Conservation (phyloP, 1,140 invertebrate genomes). For the Limonius californicus region DNA sequence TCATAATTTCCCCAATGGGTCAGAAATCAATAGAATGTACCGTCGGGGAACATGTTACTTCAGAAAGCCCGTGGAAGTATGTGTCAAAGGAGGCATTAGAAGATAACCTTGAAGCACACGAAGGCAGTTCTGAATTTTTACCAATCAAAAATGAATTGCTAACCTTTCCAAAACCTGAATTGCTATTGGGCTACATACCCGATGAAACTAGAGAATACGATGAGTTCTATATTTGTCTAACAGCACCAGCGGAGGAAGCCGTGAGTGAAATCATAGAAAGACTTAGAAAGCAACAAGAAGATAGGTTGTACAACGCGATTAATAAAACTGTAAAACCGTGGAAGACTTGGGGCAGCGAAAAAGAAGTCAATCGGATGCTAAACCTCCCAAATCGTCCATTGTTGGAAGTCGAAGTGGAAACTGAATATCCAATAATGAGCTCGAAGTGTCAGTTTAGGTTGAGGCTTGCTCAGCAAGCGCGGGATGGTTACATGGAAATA, state of each 20-base stretch:
- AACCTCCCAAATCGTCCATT: slow-evolving; percentile 53
- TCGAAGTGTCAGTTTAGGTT: slow-evolving; percentile 49
- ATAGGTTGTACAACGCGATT: slow-evolving; percentile 58
- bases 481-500: slow-evolving; percentile 65
- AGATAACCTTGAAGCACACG: slow-evolving; percentile 48
- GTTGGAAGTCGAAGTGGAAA: slow-evolving; percentile 62
- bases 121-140: slow-evolving; percentile 57
- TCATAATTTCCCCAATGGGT: slow-evolving; percentile 44
- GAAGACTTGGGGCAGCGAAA: slow-evolving; percentile 60
- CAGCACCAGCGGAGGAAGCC: slow-evolving; percentile 48
- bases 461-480: slow-evolving; percentile 53
- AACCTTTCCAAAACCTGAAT: slow-evolving; percentile 51
- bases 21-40: slow-evolving; percentile 49
- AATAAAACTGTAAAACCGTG: slow-evolving; percentile 57
- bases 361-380: slow-evolving; percentile 55
- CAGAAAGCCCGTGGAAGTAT: slow-evolving; percentile 69
- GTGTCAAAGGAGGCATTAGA: slow-evolving; percentile 59
- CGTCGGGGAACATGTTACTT: slow-evolving; percentile 56
- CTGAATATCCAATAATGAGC: slow-evolving; percentile 55
- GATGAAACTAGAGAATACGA: slow-evolving; percentile 55
- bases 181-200: slow-evolving; percentile 67
- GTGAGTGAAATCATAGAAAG: slow-evolving; percentile 52
- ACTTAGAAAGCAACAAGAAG: slow-evolving; percentile 58
- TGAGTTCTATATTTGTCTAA: slow-evolving; percentile 68
- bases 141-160: slow-evolving; percentile 52